Evolutionary conservation across 2,797 vertebrate genomes (phyloP).

Genomic region (Eidolon dupreanum): DNA sequence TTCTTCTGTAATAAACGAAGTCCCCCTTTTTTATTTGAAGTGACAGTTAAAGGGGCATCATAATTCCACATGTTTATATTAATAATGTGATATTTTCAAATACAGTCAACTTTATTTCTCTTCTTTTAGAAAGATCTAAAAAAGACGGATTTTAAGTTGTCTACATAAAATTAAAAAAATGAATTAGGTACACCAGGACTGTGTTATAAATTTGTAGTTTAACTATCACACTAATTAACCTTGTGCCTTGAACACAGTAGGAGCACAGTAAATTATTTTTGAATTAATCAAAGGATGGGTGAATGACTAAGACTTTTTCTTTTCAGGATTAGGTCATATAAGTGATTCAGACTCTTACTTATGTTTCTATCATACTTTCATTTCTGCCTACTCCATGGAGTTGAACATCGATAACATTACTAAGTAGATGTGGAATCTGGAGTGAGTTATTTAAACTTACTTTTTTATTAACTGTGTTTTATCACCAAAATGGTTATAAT

Average conservation of each 20-base stretch:
- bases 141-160: neutral
- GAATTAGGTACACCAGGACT: neutral
- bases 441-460: neutral
- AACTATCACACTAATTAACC: neutral
- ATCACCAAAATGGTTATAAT: neutral
- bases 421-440: neutral
- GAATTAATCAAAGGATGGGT: neutral
- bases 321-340: neutral
- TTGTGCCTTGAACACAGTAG: neutral
- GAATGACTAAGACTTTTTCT: neutral
- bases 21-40: conserved; percentile 56
- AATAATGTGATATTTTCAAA: conserved; percentile 19
- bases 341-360: neutral
- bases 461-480: conserved; percentile 18
- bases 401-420: neutral
- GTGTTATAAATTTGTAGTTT: neutral
- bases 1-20: conserved; percentile 35
- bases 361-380: neutral
- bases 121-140: neutral
- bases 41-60: conserved; percentile 35
- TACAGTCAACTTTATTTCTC: neutral
- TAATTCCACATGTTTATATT: conserved; percentile 21
- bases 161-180: neutral
- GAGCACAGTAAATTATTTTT: neutral
- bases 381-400: neutral